Percentiles rank a stretch among this genome's conserved stretches.
Evolutionary conservation across 1,140 invertebrate species (phyloP).

Genomic region (Phocides pigmalion): DNA sequence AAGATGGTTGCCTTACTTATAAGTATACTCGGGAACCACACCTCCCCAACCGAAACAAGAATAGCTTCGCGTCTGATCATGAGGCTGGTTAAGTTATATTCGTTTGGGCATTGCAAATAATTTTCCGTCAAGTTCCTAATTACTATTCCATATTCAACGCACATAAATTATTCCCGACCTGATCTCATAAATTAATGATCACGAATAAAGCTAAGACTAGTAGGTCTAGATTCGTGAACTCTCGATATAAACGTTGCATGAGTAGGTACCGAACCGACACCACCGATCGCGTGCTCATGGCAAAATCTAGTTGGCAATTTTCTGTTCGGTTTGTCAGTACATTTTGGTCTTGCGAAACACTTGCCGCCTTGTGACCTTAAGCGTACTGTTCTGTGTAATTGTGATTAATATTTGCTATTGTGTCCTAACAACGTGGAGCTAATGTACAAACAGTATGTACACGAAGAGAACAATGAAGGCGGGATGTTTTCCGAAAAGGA

Average conservation of each 20-base stretch:
- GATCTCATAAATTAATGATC: conserved; percentile 26
- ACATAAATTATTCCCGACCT: conserved; percentile 8
- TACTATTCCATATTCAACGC: background rate
- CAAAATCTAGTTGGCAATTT: conserved; percentile 64
- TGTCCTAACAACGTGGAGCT: conserved; percentile 24
- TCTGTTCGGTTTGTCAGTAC: conserved; percentile 65
- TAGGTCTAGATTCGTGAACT: conserved; percentile 49
- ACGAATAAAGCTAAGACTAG: conserved; percentile 23
- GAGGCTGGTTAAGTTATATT: too few species aligned
- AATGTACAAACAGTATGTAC: conserved; percentile 35
- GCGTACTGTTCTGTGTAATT: conserved; percentile 34
- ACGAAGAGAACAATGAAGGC: conserved; percentile 55
- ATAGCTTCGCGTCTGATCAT: too few species aligned
- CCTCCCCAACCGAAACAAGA: too few species aligned
- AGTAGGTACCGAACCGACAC: conserved; percentile 33
- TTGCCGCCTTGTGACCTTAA: conserved; percentile 48
- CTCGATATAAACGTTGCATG: conserved; percentile 54
- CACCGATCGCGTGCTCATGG: conserved; percentile 67
- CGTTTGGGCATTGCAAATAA: too few species aligned
- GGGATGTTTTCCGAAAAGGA: conserved; percentile 61
- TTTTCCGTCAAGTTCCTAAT: too few species aligned
- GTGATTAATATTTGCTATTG: conserved; percentile 37
- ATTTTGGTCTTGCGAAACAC: conserved; percentile 63
- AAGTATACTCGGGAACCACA: too few species aligned
- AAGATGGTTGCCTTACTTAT: too few species aligned